Percentiles rank a stretch among this genome's conserved stretches.
phyloP scores from a whole-genome alignment of 2,113 vertebrate genomes.

The Microcebus lehilahytsara region DNA sequence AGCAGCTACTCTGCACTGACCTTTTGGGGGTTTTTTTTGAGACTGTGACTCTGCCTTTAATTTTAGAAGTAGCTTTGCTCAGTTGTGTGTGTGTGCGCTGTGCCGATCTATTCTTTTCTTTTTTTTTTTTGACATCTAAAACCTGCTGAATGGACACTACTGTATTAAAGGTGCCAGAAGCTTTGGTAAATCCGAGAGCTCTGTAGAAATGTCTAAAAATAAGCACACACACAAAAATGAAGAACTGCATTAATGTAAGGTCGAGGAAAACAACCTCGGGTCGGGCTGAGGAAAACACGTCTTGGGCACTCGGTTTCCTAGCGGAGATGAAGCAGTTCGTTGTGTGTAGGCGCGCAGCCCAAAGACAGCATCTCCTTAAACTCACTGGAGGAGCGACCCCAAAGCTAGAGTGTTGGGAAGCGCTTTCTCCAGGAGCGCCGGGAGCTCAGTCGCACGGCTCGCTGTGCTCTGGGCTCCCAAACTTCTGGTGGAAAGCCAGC shows the following conservation, averaged over 20 bases:
- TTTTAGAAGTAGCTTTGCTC: constrained; percentile 29
- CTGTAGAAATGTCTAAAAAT: background rate
- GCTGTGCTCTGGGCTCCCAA: rapidly evolving
- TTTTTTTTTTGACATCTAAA: background rate
- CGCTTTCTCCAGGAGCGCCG: rapidly evolving
- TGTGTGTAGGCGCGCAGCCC: background rate
- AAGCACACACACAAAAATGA: background rate
- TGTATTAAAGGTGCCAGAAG: background rate
- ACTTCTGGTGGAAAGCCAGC: background rate
- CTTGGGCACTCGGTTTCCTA: background rate
- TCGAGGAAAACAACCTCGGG: background rate
- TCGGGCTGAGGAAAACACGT: background rate
- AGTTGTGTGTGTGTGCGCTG: background rate
- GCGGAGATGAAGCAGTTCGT: background rate
- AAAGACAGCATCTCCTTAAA: background rate
- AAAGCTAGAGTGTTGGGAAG: background rate
- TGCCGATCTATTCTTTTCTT: background rate
- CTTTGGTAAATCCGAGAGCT: background rate
- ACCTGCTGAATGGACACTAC: background rate
- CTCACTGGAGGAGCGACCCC: background rate
- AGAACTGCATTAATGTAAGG: background rate
- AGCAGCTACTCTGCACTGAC: background rate
- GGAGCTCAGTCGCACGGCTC: rapidly evolving
- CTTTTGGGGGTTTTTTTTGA: background rate
- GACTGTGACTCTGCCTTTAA: background rate